These are phyloP conservation scores for Euglossa dilemma DNA, from an alignment of 1,140 invertebrate species.

Conservation along the genomic window DNA sequence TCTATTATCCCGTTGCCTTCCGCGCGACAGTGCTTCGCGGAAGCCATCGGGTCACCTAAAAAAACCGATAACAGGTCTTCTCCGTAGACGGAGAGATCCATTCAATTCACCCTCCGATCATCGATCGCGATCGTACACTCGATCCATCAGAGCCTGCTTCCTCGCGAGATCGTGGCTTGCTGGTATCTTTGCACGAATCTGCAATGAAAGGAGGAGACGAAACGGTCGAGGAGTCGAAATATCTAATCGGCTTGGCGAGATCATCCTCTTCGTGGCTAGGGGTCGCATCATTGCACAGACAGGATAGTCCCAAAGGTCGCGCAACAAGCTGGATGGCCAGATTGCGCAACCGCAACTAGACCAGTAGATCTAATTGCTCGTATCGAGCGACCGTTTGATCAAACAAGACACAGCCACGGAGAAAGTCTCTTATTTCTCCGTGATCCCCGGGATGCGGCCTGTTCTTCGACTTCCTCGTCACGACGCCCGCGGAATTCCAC, in stretches of 20 bases:
- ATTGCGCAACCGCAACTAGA: constrained; percentile 61
- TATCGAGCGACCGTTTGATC: constrained; percentile 33
- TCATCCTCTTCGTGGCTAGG: constrained; percentile 17
- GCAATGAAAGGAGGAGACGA: background rate
- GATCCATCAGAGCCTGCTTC: constrained; percentile 4
- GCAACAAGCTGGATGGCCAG: background rate
- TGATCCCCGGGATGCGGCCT: background rate
- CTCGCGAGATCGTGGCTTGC: no score
- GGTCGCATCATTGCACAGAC: constrained; percentile 31
- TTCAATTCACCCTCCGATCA: background rate
- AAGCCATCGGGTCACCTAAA: no score
- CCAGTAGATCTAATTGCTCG: constrained; percentile 44
- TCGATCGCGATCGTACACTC: background rate
- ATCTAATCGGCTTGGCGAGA: constrained; percentile 39
- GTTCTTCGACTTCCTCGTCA: constrained; percentile 56
- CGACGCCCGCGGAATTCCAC: constrained; percentile 34
- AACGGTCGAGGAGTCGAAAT: constrained; percentile 13
- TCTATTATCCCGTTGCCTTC: no score
- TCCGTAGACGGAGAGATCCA: no score
- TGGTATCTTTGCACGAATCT: constrained; percentile 42
- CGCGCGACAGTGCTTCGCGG: no score
- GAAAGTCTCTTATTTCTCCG: constrained; percentile 47
- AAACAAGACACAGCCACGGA: constrained; percentile 28
- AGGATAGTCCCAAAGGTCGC: constrained; percentile 34
- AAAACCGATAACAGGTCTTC: background rate